A percentile compares a stretch with the other conserved stretches of the same genome.
Conservation (phyloP, 2,888 invertebrate genomes). For the Lepetodrilus schrolli region DNA sequence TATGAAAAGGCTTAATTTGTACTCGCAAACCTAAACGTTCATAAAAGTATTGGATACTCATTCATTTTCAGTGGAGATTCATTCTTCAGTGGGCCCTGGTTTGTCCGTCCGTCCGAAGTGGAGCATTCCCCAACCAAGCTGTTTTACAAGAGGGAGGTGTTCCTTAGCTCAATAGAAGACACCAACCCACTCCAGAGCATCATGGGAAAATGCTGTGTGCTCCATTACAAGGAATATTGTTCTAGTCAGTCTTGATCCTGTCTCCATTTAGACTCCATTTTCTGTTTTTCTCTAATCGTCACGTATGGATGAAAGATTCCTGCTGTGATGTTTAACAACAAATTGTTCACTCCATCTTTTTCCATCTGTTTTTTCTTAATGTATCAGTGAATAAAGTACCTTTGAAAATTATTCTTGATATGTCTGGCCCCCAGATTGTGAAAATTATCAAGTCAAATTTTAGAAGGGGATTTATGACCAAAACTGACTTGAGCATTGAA, state of each 20-base stretch:
- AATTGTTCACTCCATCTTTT: too few relatives aligned
- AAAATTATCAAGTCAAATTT: not conserved
- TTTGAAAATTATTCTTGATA: too few relatives aligned
- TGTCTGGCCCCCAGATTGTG: too few relatives aligned
- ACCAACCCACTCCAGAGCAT: slow-evolving; percentile 92
- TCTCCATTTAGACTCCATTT: too few relatives aligned
- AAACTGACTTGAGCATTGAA: not conserved
- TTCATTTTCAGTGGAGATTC: slow-evolving; percentile 85
- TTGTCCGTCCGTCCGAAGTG: slow-evolving; percentile 91
- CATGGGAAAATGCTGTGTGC: slow-evolving; percentile 91
- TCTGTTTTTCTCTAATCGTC: too few relatives aligned
- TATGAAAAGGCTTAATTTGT: too few relatives aligned
- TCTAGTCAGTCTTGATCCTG: slow-evolving; percentile 89
- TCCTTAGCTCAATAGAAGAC: slow-evolving; percentile 92
- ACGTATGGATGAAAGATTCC: too few relatives aligned
- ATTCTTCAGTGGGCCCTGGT: slow-evolving; percentile 95
- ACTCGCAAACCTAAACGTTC: too few relatives aligned
- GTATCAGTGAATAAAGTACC: too few relatives aligned
- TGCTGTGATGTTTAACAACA: too few relatives aligned
- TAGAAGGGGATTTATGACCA: not conserved
- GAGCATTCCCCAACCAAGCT: slow-evolving; percentile 81
- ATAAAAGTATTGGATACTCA: too few relatives aligned
- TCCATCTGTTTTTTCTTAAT: too few relatives aligned
- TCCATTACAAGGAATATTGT: slow-evolving; percentile 92
- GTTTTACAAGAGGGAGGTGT: slow-evolving; percentile 94